Evolutionary conservation across 2,113 vertebrate species (phyloP), one percentile per base, ranked within the genome.

Genomic region (Anguilla rostrata): DNA sequence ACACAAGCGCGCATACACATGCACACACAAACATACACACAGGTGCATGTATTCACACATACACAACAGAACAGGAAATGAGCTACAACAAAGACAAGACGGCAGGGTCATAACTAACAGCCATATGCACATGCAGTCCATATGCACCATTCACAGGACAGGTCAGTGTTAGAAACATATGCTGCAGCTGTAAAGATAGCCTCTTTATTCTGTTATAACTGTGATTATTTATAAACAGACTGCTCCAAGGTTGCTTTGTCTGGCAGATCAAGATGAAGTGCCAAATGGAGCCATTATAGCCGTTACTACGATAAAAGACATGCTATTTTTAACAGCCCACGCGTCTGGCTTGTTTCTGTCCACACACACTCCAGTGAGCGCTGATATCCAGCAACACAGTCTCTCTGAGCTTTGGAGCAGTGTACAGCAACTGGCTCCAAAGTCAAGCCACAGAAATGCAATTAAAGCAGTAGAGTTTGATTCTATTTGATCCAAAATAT

Each of bases 41-140:
- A 66, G 20, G 9, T 46, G 56, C 40, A 82, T 84, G 84, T 34
- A 56, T 79, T 12, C 41, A 39, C 40, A 57, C 6, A 60, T 43
- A 40, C 46, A 83, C 81, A 78, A 15, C 22, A 82, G 43, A 14
- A 87, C 22, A 89, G 29, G 71, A 86, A 83, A 6, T 57, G 75
- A 12, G 63, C 85, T 83, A 87, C 79, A 78, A 87, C 79, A 78
- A 16, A 43, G 1, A 34, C 26, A 22, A 34, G 71, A n/a, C 12
- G 29, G n/a, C 71, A 75, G 71, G 71, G 71, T 34, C 26, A 34
- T 12, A 75, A 75, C 71, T 29, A 3, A 71, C 0, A n/a, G 9
- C 2, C 34, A 34, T 34, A 34, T 34, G 43, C 71, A 75, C 5
- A 12, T 14, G 49, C 9, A 53, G 49, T 53, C n/a, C 71, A 29